Base-by-base conservation (phyloP, 2,113 vertebrate species). In the Xenopus laevis region DNA sequence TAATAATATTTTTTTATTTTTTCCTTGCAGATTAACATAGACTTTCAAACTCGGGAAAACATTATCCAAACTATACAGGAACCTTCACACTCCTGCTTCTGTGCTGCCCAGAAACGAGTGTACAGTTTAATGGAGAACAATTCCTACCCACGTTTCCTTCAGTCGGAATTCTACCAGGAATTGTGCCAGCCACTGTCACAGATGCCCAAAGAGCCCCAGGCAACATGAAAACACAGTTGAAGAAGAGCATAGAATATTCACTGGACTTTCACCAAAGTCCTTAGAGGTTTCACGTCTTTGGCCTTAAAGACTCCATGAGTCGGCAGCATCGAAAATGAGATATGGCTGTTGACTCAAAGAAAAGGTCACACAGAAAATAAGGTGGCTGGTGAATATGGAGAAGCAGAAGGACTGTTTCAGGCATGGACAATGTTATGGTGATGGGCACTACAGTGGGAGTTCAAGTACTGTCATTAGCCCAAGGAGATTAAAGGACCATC, bases 111-210 rank as follows among this genome's bases (percentile, higher is more conserved):
- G 88, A 93, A 92, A 71, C 89, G 89, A 44, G 93, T 97, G 33
- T 96, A 94, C 84, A 92, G 82, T 67, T 70, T 98, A 65, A 97
- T 97, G 95, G 94, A 95, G 63, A 96, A 95, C 76, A 95, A 97
- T 77, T 92, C 95, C 13, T 97, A 96, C 65, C 95, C 94, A 0
- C 88, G 95, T 0, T 98, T 97, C 84, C 85, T 94, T 80, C 94
- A 92, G 50, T 96, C 95, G 0, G 69, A 91, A 16, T 90, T 90
- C 82, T 90, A 91, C 72, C 85, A 90, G 79, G 88, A 92, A 15
- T 79, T 92, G 74, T 91, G 90, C 80, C 90, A 87, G 82, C 58
- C 18, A 13, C 87, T 85, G 74, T 67, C 86, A 0, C 83, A 85
- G 16, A 68, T 87, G 33, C 78, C 79, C 68, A 74, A 79, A 4